A percentile compares a stretch with the other conserved stretches of the same genome.
phyloP scores from a whole-genome alignment of 2,113 vertebrate species.

The Rana temporaria region DNA sequence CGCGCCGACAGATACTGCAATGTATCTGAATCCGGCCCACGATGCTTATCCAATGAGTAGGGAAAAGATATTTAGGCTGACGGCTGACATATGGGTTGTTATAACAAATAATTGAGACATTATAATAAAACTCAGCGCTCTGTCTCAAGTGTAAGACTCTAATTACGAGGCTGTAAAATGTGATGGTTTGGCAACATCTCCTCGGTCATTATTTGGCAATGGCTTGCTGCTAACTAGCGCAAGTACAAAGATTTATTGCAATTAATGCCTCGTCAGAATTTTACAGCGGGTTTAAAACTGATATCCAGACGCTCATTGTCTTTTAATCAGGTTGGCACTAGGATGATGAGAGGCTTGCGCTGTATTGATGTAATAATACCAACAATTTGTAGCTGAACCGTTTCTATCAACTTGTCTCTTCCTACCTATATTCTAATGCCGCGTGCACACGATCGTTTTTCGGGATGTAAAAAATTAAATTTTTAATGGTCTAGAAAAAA shows the following conservation, averaged over 20 bases:
- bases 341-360: neutral
- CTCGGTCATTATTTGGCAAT: conserved; percentile 44
- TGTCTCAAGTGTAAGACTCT: conserved; percentile 39
- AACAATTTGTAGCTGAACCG: no score
- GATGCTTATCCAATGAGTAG: no score
- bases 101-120: conserved; percentile 41
- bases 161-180: conserved; percentile 53
- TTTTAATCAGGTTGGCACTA: conserved; percentile 11
- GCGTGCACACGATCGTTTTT: no score
- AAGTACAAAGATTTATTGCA: conserved; percentile 44
- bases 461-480: no score
- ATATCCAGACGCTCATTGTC: conserved; percentile 25
- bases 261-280: conserved; percentile 48
- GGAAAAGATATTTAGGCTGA: conserved; percentile 13
- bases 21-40: no score
- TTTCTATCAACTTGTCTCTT: no score
- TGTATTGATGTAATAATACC: neutral
- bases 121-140: conserved; percentile 44
- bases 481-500: no score
- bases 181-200: conserved; percentile 44
- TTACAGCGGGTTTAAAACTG: conserved; percentile 23
- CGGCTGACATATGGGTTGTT: conserved; percentile 41
- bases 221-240: conserved; percentile 22
- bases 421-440: no score
- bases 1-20: no score